Evolutionary conservation across 2,113 vertebrate species (phyloP), one percentile per base, ranked within the genome.

Genomic region (Grallaria varia): DNA sequence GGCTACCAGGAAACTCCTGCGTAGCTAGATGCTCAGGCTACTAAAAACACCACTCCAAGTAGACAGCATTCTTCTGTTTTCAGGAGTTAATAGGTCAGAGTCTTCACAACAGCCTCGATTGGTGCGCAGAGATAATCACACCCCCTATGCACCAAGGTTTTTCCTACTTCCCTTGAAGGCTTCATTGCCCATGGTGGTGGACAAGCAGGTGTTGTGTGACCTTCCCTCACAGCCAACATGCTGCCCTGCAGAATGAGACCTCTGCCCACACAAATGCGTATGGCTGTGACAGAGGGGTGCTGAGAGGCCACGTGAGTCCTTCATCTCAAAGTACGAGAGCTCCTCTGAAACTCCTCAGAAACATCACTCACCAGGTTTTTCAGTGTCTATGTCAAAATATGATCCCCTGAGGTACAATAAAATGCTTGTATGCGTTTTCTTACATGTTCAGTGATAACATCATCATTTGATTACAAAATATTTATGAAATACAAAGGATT

Each of bases 301-400:
- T 12, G 4, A 45, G 55, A 75, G 15, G 27, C 52, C 63, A 8
- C 6, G 1, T 24, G 40, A 23, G 16, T 30, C 56, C 47, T 62
- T 80, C 30, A 19, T 68, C 66, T 37, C 58, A 21, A 64, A 66
- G 40, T 12, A 1, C 22, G 56, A 52, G 47, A 40, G 53, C 66
- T 44, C 30, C 58, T 75, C 56, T 59, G 58, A 82, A 82, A 19
- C 5, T 4, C 44, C 17, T 86, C 47, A 64, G 84, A 89, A 91
- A 44, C 0, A 0, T 53, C 50, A 9, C n/a, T 77, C 2, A 0
- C 28, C 23, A 27, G 3, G n/a, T 69, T 80, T 82, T 94, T 69
- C 39, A 25, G 28, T 49, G 30, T n/a, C 62, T 5, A 0, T 10
- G 33, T 50, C 80, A 87, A 84, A 91, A 79, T 82, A 24, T 1